A percentile compares a stretch with the other conserved stretches of the same genome.
These are phyloP conservation scores for Andrena trimmerana DNA, from an alignment of 2,888 invertebrate genomes.

Conservation along the genomic window DNA sequence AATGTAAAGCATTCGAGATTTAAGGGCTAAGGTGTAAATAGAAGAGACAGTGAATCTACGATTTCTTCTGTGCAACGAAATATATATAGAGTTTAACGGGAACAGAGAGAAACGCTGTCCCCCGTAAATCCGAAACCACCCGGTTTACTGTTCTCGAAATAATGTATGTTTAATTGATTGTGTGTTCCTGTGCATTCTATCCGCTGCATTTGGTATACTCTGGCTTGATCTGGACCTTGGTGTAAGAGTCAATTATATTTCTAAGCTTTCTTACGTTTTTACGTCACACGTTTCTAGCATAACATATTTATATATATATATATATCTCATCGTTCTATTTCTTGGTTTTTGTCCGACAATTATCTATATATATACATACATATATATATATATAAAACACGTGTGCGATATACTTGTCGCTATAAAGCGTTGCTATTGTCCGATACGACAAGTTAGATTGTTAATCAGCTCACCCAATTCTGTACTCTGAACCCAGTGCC, in stretches of 20 bases:
- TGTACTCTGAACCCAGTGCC: slow-evolving; percentile 42
- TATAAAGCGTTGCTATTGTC: slow-evolving; percentile 4
- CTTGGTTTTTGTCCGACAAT: background rate
- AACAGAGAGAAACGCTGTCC: slow-evolving; percentile 42
- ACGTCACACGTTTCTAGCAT: slow-evolving; percentile 68
- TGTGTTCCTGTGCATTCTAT: slow-evolving; percentile 85
- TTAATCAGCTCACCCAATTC: slow-evolving; percentile 17
- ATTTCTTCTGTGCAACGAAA: background rate
- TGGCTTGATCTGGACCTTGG: slow-evolving; percentile 85
- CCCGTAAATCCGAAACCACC: slow-evolving; percentile 48
- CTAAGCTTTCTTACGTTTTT: slow-evolving; percentile 82
- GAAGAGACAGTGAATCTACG: background rate
- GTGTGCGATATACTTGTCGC: slow-evolving; percentile 19
- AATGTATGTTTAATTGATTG: slow-evolving; percentile 83
- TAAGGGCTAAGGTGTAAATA: slow-evolving; percentile 23
- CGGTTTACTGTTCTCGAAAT: slow-evolving; percentile 69
- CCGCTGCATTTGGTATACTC: slow-evolving; percentile 85
- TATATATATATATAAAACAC: slow-evolving; percentile 5
- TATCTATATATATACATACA: slow-evolving; percentile 1
- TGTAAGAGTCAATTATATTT: slow-evolving; percentile 85
- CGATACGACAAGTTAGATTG: slow-evolving; percentile 25
- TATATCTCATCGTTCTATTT: slow-evolving; percentile 14
- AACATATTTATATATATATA: slow-evolving; percentile 32
- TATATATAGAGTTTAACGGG: slow-evolving; percentile 17
- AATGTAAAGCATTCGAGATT: background rate